Evolutionary conservation across 2,113 vertebrate genomes (phyloP).

Genomic region (Phasianus colchicus): DNA sequence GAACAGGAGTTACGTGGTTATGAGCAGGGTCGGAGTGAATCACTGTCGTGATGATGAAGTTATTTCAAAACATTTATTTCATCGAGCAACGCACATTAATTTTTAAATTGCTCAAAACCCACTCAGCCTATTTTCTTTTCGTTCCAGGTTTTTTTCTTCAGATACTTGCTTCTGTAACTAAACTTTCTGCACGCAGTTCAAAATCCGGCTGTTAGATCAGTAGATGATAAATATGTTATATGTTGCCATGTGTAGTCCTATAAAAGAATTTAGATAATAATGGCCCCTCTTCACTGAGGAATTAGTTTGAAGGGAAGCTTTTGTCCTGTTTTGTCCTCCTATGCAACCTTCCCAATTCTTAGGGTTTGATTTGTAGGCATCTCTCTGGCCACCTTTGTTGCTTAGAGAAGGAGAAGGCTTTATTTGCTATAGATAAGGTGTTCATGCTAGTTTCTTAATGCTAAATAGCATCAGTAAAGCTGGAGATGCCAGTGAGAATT

Average conservation of each 20-base stretch:
- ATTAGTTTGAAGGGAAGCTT: not conserved
- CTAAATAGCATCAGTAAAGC: not conserved
- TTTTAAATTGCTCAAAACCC: not conserved
- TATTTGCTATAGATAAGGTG: not conserved
- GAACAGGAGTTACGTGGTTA: too few relatives aligned
- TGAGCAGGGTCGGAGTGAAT: not conserved
- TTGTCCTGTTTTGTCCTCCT: not conserved
- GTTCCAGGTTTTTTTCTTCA: not conserved
- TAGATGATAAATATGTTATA: not conserved
- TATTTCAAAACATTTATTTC: not conserved
- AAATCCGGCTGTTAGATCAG: not conserved
- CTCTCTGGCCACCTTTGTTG: not conserved
- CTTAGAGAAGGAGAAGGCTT: not conserved
- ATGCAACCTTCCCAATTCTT: not conserved
- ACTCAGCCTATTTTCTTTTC: not conserved
- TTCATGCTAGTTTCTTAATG: not conserved
- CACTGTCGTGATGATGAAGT: not conserved
- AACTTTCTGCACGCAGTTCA: not conserved
- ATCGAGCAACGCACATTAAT: accelerated
- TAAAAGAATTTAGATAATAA: not conserved
- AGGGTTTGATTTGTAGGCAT: not conserved
- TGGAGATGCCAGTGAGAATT: not conserved
- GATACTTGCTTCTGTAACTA: not conserved
- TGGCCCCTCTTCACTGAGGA: not conserved
- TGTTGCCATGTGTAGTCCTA: not conserved